These are phyloP conservation scores for Propithecus perrieri DNA, from an alignment of 2,797 vertebrate species.

Conservation along the genomic window DNA sequence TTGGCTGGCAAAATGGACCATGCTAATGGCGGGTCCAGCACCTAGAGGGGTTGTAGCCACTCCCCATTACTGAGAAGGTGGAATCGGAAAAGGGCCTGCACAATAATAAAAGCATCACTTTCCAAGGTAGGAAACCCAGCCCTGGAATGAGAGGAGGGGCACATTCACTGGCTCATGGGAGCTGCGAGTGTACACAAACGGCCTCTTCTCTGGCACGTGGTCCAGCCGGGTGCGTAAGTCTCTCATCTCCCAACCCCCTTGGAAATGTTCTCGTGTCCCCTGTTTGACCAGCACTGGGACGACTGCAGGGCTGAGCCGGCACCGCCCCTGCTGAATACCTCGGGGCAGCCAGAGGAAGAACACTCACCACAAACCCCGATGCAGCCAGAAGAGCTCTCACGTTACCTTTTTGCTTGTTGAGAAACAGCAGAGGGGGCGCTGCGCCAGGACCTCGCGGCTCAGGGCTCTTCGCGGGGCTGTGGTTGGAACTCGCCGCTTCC, in stretches of 20 bases:
- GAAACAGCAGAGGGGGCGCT: slow-evolving; percentile 83
- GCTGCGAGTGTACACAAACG: background rate
- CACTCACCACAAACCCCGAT: background rate
- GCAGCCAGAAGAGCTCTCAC: background rate
- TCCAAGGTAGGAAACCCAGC: background rate
- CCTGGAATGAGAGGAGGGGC: background rate
- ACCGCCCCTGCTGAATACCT: background rate
- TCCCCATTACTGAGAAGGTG: background rate
- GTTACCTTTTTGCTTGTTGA: slow-evolving; percentile 96
- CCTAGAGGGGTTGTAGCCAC: background rate
- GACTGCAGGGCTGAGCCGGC: background rate
- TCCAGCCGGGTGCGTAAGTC: background rate
- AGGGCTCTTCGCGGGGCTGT: slow-evolving; percentile 78
- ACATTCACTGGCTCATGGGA: accelerated
- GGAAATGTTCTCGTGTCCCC: background rate
- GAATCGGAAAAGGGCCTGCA: background rate
- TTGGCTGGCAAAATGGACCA: background rate
- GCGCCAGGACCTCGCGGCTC: slow-evolving; percentile 64
- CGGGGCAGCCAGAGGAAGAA: background rate
- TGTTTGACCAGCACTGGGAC: background rate
- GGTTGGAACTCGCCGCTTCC: slow-evolving; percentile 79
- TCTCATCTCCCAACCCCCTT: background rate
- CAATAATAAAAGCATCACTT: background rate
- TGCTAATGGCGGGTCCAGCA: background rate
- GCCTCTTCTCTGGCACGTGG: accelerated